Base-by-base conservation (phyloP, 2,113 vertebrate genomes). In the Zosterops pallidus region DNA sequence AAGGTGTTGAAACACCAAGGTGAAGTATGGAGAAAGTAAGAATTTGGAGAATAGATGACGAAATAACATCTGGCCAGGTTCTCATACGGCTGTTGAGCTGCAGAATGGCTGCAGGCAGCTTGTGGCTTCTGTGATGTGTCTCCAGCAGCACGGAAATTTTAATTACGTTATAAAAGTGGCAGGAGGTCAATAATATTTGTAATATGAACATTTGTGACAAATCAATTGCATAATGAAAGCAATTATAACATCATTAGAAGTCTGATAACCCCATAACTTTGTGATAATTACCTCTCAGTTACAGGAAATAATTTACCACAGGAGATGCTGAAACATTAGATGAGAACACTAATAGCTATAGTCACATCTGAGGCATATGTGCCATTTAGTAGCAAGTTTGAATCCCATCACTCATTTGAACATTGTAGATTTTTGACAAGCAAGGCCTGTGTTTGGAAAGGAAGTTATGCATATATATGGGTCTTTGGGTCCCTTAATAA, bases 201-300 rank as follows among this genome's bases (percentile, higher is more conserved):
- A 50, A 86, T 81, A 63, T 29, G 71, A 84, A 71, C 72, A n/a
- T 81, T 92, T 90, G 53, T 93, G 69, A 86, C 63, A 95, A 84
- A 96, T 92, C 78, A 92, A 55, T 95, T 90, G 56, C 85, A 52
- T 93, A 95, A 93, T 85, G 82, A 90, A 95, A 88, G 56, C 3
- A 23, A 80, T 95, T 91, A 94, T 79, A 85, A 55, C 42, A 50
- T 80, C 67, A 57, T 91, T 95, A 90, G 33, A 83, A 86, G 67
- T 88, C 82, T 94, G 89, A 95, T 92, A 96, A 95, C 85, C 63
- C 71, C 93, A 63, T 90, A 88, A 91, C 78, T 94, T 91, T 46
- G 63, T 41, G 56, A 69, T 96, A 92, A 95, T 95, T 94, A 39
- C 84, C 91, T 86, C 55, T 91, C 42, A 31, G 67, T 95, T 91